A percentile compares a stretch with the other conserved stretches of the same genome.
These are phyloP conservation scores for Bradypus variegatus DNA, from an alignment of 2,797 vertebrate genomes.

Conservation along the genomic window DNA sequence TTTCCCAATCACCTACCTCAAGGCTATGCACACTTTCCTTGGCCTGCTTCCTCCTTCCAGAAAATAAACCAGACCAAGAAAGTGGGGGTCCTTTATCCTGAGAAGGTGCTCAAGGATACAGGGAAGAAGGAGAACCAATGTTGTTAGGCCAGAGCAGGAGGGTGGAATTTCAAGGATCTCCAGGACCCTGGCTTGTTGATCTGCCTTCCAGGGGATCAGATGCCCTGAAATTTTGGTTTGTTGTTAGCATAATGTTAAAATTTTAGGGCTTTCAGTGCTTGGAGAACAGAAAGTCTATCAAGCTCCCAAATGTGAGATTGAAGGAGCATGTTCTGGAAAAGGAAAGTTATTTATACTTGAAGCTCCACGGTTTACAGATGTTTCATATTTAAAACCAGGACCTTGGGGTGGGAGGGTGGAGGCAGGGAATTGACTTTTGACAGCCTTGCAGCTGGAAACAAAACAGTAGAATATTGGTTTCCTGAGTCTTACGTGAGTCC, in stretches of 20 bases:
- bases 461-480: neutral
- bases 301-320: neutral
- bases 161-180: neutral
- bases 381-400: constrained; percentile 16
- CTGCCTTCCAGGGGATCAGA: neutral
- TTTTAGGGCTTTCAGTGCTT: constrained; percentile 7
- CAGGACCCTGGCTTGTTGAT: neutral
- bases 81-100: neutral
- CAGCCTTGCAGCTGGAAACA: neutral
- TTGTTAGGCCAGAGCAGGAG: neutral
- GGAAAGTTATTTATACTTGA: neutral
- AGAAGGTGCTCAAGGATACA: neutral
- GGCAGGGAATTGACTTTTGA: neutral
- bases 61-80: neutral
- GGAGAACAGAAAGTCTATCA: neutral
- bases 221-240: neutral
- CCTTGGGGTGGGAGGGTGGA: neutral
- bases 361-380: neutral
- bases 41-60: neutral
- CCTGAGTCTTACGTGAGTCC: neutral
- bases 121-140: neutral
- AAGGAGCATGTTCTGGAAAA: neutral
- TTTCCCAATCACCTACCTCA: neutral
- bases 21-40: neutral
- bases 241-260: neutral